These are phyloP conservation scores for Scaptomyza montana DNA, from an alignment of 1,140 invertebrate genomes.

Conservation along the genomic window DNA sequence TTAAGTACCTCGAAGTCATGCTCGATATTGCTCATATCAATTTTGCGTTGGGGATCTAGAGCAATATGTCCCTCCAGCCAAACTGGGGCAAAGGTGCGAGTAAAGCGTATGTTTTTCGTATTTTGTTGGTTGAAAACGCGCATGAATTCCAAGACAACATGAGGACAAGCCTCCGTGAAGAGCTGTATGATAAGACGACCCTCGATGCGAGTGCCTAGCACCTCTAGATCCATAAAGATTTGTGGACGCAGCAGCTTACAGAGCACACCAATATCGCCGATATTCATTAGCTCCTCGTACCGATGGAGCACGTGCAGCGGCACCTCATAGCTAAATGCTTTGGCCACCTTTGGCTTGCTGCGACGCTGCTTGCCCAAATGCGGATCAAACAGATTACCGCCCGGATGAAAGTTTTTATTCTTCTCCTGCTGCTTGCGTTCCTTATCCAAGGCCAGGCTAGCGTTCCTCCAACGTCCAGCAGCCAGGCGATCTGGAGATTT, in stretches of 20 bases:
- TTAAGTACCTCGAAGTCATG: constrained; percentile 74
- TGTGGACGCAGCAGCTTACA: constrained; percentile 71
- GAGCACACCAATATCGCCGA: constrained; percentile 56
- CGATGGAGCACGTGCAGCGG: constrained; percentile 68
- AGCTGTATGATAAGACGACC: constrained; percentile 66
- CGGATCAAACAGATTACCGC: constrained; percentile 59
- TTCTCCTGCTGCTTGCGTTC: constrained; percentile 56
- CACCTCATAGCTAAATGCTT: constrained; percentile 61
- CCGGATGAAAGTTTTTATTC: constrained; percentile 53
- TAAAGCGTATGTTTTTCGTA: constrained; percentile 35
- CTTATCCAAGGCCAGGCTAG: constrained; percentile 51
- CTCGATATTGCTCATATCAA: constrained; percentile 57
- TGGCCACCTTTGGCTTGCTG: constrained; percentile 18
- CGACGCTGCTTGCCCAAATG: constrained; percentile 30
- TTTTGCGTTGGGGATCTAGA: constrained; percentile 21
- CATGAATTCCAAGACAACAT: constrained; percentile 72
- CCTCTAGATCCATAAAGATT: constrained; percentile 61
- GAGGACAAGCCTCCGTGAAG: constrained; percentile 73
- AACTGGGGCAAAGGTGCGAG: constrained; percentile 57
- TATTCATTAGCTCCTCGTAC: constrained; percentile 61
- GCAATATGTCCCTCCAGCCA: constrained; percentile 67
- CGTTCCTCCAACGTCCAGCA: constrained; percentile 58
- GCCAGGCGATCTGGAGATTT: constrained; percentile 65
- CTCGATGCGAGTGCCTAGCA: constrained; percentile 42
- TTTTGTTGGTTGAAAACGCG: constrained; percentile 51